Evolutionary conservation across 2,797 vertebrate genomes (phyloP), one percentile per base, ranked within the genome.

Genomic region (Sebastes ruberrimus): DNA sequence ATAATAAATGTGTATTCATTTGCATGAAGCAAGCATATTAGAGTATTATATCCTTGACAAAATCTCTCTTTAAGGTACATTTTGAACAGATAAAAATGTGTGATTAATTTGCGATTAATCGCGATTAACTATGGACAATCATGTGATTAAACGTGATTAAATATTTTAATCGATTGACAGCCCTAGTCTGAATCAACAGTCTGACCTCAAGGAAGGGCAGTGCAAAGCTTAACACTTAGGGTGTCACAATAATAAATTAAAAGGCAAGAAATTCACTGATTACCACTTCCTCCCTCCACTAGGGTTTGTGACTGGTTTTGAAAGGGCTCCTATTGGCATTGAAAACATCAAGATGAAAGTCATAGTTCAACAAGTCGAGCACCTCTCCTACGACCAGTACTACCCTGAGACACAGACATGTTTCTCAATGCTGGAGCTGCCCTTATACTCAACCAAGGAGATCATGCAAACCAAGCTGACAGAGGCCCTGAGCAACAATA

Each of bases 301-400:
- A 89, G 85, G 93, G 69, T 97, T 97, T 76, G 49, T 96, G 81
- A 93, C 91, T 35, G 95, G 95, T 76, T 96, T 83, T 68, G 92
- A 95, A 55, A 94, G 89, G 67, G 77, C 90, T 69, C 91, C 94
- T 16, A 42, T 93, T 70, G 89, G 88, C 7, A 81, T 95, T 81
- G 74, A 77, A 13, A 68, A 80, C 18, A 60, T 93, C 56, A 85
- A 57, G 62, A 93, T 96, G 90, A 88, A 0, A 11, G 84, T 97
- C 67, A 7, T 9, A 46, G 66, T 72, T 1, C 67, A 78, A 6
- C 2, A n/a, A 55, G 42, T 35, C 5, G 0, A 7, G 55, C 49
- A 63, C 14, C 32, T 27, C 32, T 18, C 23, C 10, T 22, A 42
- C 2, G 76, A 83, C 32, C 16, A 33, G 59, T 5, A 59, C 60